Evolutionary conservation across 2,113 vertebrate genomes (phyloP).

Genomic region (Solenodon paradoxus): DNA sequence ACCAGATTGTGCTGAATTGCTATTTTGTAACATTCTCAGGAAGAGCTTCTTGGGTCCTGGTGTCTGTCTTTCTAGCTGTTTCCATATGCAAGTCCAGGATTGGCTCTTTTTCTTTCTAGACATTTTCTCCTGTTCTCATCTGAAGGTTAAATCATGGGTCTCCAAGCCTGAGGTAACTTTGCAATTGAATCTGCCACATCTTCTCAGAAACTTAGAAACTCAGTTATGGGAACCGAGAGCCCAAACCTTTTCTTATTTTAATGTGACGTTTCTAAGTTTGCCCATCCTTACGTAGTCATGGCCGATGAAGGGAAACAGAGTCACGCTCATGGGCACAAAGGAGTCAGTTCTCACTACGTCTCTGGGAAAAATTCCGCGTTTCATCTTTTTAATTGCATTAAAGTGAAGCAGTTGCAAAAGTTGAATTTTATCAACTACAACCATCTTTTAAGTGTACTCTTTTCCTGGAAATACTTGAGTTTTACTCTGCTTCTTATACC

Average conservation of each 20-base stretch:
- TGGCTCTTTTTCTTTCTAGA: too few relatives aligned
- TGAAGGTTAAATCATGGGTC: too few relatives aligned
- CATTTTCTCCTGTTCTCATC: too few relatives aligned
- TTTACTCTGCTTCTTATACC: conserved; percentile 41
- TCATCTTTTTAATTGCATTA: conserved; percentile 1
- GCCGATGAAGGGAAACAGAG: background rate
- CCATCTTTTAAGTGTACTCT: conserved; percentile 24
- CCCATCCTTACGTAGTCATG: background rate
- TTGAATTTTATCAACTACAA: background rate
- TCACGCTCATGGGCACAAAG: background rate
- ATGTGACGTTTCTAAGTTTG: background rate
- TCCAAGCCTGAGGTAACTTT: too few relatives aligned
- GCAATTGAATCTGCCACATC: too few relatives aligned
- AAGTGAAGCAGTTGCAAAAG: background rate
- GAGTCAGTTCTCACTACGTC: background rate
- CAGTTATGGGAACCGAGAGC: too few relatives aligned
- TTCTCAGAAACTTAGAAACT: too few relatives aligned
- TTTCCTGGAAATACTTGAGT: conserved; percentile 36
- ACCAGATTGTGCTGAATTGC: too few relatives aligned
- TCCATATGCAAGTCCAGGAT: too few relatives aligned
- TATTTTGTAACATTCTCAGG: too few relatives aligned
- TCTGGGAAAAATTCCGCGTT: background rate
- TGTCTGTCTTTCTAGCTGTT: too few relatives aligned
- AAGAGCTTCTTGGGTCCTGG: too few relatives aligned
- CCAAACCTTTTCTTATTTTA: background rate